Evolutionary conservation across 2,113 vertebrate species (phyloP).

Genomic region (Sialia sialis): DNA sequence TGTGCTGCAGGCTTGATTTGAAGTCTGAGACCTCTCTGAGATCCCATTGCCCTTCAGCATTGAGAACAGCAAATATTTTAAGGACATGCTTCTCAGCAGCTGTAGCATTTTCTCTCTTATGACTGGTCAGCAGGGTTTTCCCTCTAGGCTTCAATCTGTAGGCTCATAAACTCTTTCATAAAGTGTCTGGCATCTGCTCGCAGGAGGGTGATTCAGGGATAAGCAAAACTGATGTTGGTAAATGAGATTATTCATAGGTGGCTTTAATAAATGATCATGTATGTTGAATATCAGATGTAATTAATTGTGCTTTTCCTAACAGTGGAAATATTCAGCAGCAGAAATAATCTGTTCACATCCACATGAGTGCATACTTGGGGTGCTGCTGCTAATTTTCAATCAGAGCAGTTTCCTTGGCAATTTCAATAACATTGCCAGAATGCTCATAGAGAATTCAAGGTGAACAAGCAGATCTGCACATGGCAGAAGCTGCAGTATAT

Average conservation of each 20-base stretch:
- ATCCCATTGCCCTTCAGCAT: not conserved
- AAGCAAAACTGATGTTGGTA: not conserved
- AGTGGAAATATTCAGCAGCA: not conserved
- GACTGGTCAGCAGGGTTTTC: slow-evolving; percentile 33
- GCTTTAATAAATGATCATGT: not conserved
- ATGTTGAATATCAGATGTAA: not conserved
- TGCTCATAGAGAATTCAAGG: not conserved
- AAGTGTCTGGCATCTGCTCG: not conserved
- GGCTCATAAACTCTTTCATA: not conserved
- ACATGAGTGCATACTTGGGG: not conserved
- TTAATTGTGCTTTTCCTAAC: slow-evolving; percentile 18
- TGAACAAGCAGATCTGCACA: not conserved
- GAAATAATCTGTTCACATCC: not conserved
- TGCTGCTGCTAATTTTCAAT: slow-evolving; percentile 20
- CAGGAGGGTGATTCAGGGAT: not conserved
- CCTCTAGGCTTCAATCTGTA: not conserved
- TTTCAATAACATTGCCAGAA: not conserved
- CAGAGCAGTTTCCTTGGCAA: not conserved
- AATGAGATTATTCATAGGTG: not conserved
- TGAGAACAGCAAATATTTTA: not conserved
- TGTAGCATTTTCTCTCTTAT: not conserved
- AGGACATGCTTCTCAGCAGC: slow-evolving; percentile 14
- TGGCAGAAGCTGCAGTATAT: not conserved
- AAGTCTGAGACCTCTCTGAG: not conserved
- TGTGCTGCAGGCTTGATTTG: not conserved